Base-by-base conservation (phyloP, 2,888 invertebrate genomes). In the Dermolepida albohirtum region DNA sequence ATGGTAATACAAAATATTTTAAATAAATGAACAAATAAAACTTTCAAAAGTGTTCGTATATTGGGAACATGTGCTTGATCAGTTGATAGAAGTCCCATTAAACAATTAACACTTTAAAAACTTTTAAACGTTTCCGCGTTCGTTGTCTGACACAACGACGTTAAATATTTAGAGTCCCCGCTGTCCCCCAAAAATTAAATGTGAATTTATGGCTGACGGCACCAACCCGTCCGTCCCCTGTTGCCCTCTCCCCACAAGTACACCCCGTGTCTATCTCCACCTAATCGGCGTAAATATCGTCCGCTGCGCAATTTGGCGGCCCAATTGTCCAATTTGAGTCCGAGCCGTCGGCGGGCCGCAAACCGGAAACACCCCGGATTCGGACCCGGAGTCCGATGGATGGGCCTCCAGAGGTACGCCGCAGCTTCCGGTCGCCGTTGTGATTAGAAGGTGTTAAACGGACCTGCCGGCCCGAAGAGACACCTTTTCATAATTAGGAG, bases 401-500 rank as follows among this genome's bases (percentile, higher is more conserved):
- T 67, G 66, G 59, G 43, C 12, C 66, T 43, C 66, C 16, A n/a
- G 66, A 52, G 66, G 51, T 40, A 51, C 50, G 22, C 43, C 29
- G 41, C 29, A 34, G 39, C 11, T 39, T 34, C 47, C 47, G 59
- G 59, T 62, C 47, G 47, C 7, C 47, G 34, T 51, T 40, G 62
- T 67, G 65, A 65, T 65, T 67, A 67, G 57, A 67, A 67, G 66
- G 66, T 62, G 59, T 67, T 67, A 59, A 67, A 59, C 59, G 49
- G 59, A 47, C 39, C 47, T 22, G 22, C 59, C 50, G 41, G 41
- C 43, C 66, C 66, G 27, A 49, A 27, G 66, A 67, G 66, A 67
- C 66, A 62, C 66, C 66, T 67, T 67, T 67, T 67, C 66, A 67
- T 67, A 67, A 67, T 67, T 67, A 67, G 65, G 65, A 52, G 44